Evolutionary conservation across 2,888 invertebrate genomes (phyloP), one percentile per base, ranked within the genome.

Genomic region (Nyleta sp.): DNA sequence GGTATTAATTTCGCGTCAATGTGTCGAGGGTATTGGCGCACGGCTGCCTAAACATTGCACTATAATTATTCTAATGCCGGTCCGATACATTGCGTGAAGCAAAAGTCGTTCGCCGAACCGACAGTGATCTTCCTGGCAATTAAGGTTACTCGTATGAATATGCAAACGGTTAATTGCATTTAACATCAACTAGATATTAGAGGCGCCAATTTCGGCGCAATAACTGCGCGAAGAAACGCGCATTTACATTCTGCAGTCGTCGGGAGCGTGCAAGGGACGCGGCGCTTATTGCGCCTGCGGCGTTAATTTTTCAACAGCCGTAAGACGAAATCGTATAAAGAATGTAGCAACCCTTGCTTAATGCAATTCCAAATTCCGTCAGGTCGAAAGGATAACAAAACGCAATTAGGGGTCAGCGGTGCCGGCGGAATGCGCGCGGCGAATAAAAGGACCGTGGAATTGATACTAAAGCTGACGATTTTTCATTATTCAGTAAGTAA

Each of bases 141-240:
- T 64, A 72, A 64, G 72, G 72, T 64, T 72, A 64, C 64, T 64
- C 31, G 38, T 48, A 53, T 38, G 55, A 62, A 72, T 72, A 72
- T 72, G 55, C 55, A 72, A 64, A 48, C 20, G 17, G 46, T 55
- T 72, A 72, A 72, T 55, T 72, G 64, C 64, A 64, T 55, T 71
- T 46, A 44, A 71, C 53, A 71, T 60, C 70, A 59, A 44, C 31
- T 60, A 33, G 50, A 42, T 59, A 70, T 67, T 57, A 67, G 44
- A 67, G 7, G 5, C 18, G 17, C 31, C 24, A 15, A 55, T 53
- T 67, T 67, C 44, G 22, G n/a, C 17, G 11, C 44, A 55, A 67
- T 53, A 65, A 65, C 20, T 40, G 40, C 6, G 31, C 28, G 38
- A 20, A 13, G 22, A 35, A 13, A 22, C 38, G 35, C 22, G 40